phyloP scores from a whole-genome alignment of 2,888 invertebrate species.

The Agriopis leucophaearia region DNA sequence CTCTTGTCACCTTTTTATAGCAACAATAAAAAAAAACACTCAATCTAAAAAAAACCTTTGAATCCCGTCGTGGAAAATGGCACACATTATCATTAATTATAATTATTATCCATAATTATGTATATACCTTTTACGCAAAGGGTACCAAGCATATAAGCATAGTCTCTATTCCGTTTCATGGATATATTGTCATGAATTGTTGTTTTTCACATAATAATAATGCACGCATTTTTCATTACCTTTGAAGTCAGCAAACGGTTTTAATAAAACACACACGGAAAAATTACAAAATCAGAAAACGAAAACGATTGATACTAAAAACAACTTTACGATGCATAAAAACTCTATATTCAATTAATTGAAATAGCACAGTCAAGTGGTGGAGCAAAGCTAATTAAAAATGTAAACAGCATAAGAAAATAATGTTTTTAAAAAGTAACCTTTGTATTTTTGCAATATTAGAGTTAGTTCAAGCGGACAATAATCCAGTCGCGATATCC shows the following conservation, averaged over 20 bases:
- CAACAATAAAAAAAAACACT: no score
- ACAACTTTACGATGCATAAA: slow-evolving; percentile 18
- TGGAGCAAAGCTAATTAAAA: slow-evolving; percentile 23
- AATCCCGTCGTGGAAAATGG: no score
- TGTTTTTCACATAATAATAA: neutral
- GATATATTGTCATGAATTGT: no score
- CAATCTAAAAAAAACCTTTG: no score
- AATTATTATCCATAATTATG: no score
- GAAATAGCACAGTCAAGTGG: slow-evolving; percentile 6
- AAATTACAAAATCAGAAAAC: neutral
- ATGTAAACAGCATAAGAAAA: slow-evolving; percentile 20
- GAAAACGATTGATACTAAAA: slow-evolving; percentile 1
- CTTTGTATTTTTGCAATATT: slow-evolving; percentile 14
- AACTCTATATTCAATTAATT: slow-evolving; percentile 16
- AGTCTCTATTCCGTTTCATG: no score
- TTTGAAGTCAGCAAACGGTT: neutral
- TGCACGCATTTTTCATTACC: neutral
- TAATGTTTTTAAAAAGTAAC: slow-evolving; percentile 17
- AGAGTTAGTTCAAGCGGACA: slow-evolving; percentile 13
- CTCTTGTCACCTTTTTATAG: no score
- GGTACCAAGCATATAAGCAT: no score
- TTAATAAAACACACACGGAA: neutral
- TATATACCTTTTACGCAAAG: no score
- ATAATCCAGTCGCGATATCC: slow-evolving; percentile 48
- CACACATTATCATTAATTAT: no score